phyloP scores from a whole-genome alignment of 2,888 invertebrate species.

The Euplexia lucipara region DNA sequence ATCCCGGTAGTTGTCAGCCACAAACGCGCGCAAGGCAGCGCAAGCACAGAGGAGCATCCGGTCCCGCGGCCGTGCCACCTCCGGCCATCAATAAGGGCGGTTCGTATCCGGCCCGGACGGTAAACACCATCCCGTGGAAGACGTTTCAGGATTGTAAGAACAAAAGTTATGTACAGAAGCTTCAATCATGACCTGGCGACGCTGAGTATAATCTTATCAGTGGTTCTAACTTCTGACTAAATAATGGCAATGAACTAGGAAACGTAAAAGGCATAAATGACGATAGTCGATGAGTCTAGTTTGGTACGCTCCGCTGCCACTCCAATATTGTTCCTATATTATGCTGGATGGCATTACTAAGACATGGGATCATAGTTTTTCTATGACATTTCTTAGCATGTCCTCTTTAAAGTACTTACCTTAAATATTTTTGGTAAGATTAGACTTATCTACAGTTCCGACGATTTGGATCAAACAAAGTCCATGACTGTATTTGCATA shows the following conservation, averaged over 20 bases:
- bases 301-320: too few species aligned
- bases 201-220: not conserved
- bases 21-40: conserved; percentile 59
- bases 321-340: too few species aligned
- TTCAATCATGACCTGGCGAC: not conserved
- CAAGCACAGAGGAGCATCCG: conserved; percentile 63
- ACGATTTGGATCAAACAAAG: not conserved
- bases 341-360: too few species aligned
- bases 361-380: too few species aligned
- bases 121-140: conserved; percentile 55
- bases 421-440: not conserved
- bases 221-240: too few species aligned
- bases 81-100: conserved; percentile 67
- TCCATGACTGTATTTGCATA: conserved; percentile 3
- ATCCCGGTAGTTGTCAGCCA: conserved; percentile 60
- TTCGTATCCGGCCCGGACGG: conserved; percentile 60
- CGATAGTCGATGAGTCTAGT: too few species aligned
- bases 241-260: not conserved
- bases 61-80: conserved; percentile 59
- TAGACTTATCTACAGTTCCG: not conserved
- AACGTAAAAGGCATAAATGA: not conserved
- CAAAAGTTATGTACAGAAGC: conserved; percentile 16
- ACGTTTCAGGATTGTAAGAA: conserved; percentile 17
- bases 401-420: too few species aligned
- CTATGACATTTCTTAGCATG: too few species aligned